Evolutionary conservation across 2,888 invertebrate genomes (phyloP).

Genomic region (Ferrisia virgata): DNA sequence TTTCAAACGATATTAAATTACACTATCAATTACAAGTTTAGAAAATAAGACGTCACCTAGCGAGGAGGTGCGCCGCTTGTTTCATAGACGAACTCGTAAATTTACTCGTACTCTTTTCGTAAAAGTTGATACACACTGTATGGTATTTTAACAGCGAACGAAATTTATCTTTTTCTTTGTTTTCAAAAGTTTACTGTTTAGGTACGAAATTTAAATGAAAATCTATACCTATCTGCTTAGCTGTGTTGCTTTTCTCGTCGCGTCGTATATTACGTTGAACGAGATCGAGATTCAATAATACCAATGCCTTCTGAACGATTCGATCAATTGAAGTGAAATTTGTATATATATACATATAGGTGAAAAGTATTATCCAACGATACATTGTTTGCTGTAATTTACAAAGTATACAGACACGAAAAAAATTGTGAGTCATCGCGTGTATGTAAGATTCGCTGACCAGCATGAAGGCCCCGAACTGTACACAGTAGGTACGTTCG

Average conservation of each 20-base stretch:
- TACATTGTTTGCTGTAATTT: no score
- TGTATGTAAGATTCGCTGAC: background rate
- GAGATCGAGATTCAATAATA: no score
- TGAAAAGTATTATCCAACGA: no score
- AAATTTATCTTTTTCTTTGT: slow-evolving; percentile 4
- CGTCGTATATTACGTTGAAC: no score
- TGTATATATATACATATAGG: no score
- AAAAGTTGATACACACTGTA: background rate
- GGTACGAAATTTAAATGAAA: background rate
- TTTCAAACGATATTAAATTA: slow-evolving; percentile 32
- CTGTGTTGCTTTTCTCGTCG: no score
- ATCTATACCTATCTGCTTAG: background rate
- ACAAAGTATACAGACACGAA: background rate
- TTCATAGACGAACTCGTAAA: background rate
- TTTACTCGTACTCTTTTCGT: background rate
- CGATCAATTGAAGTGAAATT: background rate
- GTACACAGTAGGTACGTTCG: no score
- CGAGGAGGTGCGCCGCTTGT: background rate
- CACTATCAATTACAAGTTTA: slow-evolving; percentile 33
- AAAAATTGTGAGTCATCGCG: background rate
- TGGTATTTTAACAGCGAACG: background rate
- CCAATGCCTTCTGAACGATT: background rate
- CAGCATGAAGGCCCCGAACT: background rate
- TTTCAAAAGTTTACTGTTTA: background rate
- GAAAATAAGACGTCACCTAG: slow-evolving; percentile 21